phyloP scores from a whole-genome alignment of 2,797 vertebrate species.

The Meda fulgida region DNA sequence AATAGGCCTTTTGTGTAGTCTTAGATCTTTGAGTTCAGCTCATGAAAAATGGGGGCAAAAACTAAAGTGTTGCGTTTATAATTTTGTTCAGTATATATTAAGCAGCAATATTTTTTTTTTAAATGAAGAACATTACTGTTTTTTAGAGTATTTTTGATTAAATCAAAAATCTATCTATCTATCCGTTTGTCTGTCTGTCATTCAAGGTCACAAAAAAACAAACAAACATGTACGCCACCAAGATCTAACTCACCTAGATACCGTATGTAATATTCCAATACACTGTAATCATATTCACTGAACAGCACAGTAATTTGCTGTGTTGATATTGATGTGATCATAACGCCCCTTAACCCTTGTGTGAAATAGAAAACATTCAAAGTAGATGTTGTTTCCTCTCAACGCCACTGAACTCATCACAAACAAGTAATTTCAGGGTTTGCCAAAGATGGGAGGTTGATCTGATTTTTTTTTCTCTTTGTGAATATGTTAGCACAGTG shows the following conservation, averaged over 20 bases:
- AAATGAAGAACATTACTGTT: too few relatives aligned
- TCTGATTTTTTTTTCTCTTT: slow-evolving; percentile 50
- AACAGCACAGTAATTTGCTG: slow-evolving; percentile 17
- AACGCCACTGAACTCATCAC: slow-evolving; percentile 26
- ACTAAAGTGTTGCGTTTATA: too few relatives aligned
- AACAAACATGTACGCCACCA: not conserved
- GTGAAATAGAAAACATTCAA: slow-evolving; percentile 49
- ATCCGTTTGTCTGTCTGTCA: too few relatives aligned
- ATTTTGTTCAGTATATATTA: too few relatives aligned
- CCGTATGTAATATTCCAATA: slow-evolving; percentile 25
- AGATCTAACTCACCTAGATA: not conserved
- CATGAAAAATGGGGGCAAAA: too few relatives aligned
- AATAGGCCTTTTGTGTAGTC: too few relatives aligned
- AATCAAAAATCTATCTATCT: too few relatives aligned
- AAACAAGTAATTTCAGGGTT: slow-evolving; percentile 50
- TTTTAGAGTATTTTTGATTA: too few relatives aligned
- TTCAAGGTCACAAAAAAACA: not conserved
- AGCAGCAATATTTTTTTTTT: too few relatives aligned
- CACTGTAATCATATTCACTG: slow-evolving; percentile 39
- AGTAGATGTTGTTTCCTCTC: slow-evolving; percentile 34
- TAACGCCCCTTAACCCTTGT: slow-evolving; percentile 39
- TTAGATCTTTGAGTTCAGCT: too few relatives aligned
- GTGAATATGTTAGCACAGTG: slow-evolving; percentile 46
- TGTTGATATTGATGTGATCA: slow-evolving; percentile 27
- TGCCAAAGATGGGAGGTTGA: slow-evolving; percentile 18